Percentiles rank a stretch among this genome's conserved stretches.
Evolutionary conservation across 2,888 invertebrate genomes (phyloP).

Genomic region (Pristionchus japonicus): DNA sequence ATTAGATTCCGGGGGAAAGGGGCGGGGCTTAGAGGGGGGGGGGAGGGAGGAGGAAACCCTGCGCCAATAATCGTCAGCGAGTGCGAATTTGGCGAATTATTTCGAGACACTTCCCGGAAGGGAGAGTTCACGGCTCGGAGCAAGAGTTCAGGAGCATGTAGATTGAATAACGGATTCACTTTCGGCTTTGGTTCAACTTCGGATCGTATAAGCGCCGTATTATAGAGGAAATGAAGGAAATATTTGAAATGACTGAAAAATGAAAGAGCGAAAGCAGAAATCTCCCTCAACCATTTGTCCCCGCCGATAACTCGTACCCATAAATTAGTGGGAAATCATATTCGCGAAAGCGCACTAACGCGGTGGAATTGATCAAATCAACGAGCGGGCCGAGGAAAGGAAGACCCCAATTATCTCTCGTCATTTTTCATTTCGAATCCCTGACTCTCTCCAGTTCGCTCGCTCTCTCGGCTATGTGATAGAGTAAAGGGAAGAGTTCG

Average conservation of each 20-base stretch:
- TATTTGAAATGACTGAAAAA: no score
- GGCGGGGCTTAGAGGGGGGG: background rate
- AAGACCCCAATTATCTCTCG: conserved; percentile 2
- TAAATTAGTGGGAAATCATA: conserved; percentile 3
- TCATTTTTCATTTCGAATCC: background rate
- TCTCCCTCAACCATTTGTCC: background rate
- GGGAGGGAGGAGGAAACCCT: conserved; percentile 6
- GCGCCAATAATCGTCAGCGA: background rate
- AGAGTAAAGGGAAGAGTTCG: background rate
- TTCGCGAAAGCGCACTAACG: background rate
- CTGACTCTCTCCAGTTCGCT: background rate
- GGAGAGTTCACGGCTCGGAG: no score
- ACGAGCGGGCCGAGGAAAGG: background rate
- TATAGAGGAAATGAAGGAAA: no score
- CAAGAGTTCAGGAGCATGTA: no score
- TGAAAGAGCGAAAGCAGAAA: background rate
- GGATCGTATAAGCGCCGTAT: no score
- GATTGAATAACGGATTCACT: no score
- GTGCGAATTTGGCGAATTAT: background rate
- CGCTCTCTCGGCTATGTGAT: no score
- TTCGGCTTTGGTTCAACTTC: no score
- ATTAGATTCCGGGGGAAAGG: background rate
- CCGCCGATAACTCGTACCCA: background rate
- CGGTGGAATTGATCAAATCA: conserved; percentile 14
- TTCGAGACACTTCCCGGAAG: background rate